Conservation (phyloP, 1,140 invertebrate genomes). For the Rhagoletis pomonella region DNA sequence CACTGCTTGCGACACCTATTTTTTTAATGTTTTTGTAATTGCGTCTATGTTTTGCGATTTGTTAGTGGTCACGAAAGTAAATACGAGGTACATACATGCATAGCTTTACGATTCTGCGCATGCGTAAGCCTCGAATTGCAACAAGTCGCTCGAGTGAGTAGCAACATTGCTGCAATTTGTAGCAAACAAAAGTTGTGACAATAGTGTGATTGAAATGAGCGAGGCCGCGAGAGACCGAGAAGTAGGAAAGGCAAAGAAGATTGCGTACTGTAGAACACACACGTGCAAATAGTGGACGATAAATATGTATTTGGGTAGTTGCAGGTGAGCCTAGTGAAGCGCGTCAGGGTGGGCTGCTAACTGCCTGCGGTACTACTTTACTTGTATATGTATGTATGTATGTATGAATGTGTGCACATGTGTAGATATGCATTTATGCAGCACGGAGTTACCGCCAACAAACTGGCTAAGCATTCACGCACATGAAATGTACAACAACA, state of each 20-base stretch:
- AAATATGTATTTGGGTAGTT: slow-evolving; percentile 12
- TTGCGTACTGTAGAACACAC: neutral
- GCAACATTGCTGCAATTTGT: slow-evolving; percentile 32
- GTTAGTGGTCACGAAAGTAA: no score
- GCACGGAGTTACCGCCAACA: neutral
- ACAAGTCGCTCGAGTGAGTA: slow-evolving; percentile 25
- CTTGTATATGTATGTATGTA: no score
- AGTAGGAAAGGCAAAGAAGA: no score
- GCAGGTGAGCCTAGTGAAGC: slow-evolving; percentile 11
- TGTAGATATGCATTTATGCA: neutral
- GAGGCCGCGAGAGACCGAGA: neutral
- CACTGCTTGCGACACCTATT: no score
- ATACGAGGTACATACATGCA: no score
- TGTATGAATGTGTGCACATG: neutral
- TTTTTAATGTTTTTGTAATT: no score
- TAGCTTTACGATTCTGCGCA: neutral
- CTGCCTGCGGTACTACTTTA: neutral
- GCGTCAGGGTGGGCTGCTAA: slow-evolving; percentile 22
- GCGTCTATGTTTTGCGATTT: no score
- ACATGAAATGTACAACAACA: slow-evolving; percentile 26
- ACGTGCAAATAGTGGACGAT: neutral
- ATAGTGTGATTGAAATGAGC: neutral
- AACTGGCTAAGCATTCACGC: neutral
- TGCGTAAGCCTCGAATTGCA: slow-evolving; percentile 47
- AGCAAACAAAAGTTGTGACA: neutral